Evolutionary conservation across 2,113 vertebrate species (phyloP), one percentile per base, ranked within the genome.

Genomic region (Ranitomeya imitator): DNA sequence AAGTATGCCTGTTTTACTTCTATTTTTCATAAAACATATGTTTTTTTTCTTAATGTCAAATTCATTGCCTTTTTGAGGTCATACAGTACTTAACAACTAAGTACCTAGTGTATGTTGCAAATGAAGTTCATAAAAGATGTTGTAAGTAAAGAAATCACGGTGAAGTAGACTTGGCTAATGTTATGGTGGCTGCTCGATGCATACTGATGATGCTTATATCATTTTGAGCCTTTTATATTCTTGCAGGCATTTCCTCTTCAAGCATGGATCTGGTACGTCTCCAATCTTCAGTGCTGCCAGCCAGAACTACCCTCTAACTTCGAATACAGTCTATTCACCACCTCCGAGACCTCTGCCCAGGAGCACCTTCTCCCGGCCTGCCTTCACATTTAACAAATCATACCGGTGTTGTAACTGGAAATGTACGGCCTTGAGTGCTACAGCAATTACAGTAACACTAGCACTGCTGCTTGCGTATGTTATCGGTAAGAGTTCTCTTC

Each of bases 331-430:
- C 93, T 99, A 99, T 92, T 99, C 98, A 6, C 98, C 98, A 52
- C 97, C 98, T 90, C 98, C 98, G 14, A 95, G 98, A 90, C 98
- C 98, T 7, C 96, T 99, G 85, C 97, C 98, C 86, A 94, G 98
- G 92, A 97, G 96, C 92, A 98, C 97, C 85, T 98, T 99, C 93
- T 97, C 98, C 91, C 93, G 98, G 90, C 97, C 97, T 82, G 94
- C 97, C 93, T 99, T 99, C 93, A 97, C 97, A 90, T 99, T 99
- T 93, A 97, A 97, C 96, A 99, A 99, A 95, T 97, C 97, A 52
- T 97, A 98, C 89, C 96, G 97, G 93, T 98, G 98, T 91, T 99
- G 98, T 94, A 99, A 98, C 92, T 99, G 98, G 98, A 98, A 98
- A 93, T 99, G 98, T 54, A 99, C 98, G 0, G 98, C 98, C 37